These are phyloP conservation scores for Podocnemis expansa DNA, from an alignment of 2,113 vertebrate genomes.

Conservation along the genomic window DNA sequence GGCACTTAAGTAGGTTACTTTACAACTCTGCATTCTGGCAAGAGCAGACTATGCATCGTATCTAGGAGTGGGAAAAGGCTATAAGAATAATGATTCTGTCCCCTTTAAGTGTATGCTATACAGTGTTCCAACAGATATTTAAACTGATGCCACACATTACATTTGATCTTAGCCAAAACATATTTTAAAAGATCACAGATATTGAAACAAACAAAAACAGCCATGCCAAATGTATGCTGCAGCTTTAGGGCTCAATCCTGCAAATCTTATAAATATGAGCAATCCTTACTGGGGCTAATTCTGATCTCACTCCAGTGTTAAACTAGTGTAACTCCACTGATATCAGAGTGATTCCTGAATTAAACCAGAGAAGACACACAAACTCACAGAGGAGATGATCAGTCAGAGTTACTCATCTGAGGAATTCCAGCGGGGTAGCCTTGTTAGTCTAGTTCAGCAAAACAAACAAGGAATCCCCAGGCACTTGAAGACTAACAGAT, in stretches of 20 bases:
- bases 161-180: neutral
- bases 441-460: too few species aligned
- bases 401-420: neutral
- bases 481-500: too few species aligned
- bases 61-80: neutral
- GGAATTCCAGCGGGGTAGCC: too few species aligned
- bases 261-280: neutral
- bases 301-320: slow-evolving; percentile 25
- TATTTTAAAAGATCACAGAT: neutral
- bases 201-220: slow-evolving; percentile 9
- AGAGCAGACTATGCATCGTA: neutral
- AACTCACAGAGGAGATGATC: neutral
- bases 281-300: neutral
- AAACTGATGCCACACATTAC: neutral
- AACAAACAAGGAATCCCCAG: too few species aligned
- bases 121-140: neutral
- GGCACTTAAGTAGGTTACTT: neutral
- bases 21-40: neutral
- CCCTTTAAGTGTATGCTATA: neutral
- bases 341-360: neutral
- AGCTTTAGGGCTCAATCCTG: neutral
- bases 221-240: neutral
- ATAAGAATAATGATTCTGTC: neutral
- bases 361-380: slow-evolving; percentile 10
- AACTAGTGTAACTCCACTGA: neutral